Conservation (phyloP, 2,888 invertebrate genomes). For the Meteorus cinctellus region DNA sequence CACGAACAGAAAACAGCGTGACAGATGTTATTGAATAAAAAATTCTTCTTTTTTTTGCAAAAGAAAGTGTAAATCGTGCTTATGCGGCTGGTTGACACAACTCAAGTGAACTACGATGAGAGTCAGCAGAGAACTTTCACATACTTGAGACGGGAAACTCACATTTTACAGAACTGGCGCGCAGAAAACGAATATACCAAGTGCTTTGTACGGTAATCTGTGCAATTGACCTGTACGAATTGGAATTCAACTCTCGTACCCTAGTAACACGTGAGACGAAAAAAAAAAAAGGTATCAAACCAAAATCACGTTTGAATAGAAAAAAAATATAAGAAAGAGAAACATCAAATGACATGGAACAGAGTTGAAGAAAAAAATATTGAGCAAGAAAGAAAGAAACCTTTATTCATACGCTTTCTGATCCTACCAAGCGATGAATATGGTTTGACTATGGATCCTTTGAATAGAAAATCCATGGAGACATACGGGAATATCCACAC, state of each 20-base stretch:
- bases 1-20: neutral
- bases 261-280: neutral
- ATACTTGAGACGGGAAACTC: slow-evolving; percentile 14
- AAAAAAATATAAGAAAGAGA: neutral
- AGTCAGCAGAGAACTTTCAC: neutral
- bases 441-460: neutral
- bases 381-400: neutral
- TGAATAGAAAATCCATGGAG: slow-evolving; percentile 28
- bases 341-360: neutral
- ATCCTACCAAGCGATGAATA: neutral
- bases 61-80: neutral
- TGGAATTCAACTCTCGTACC: slow-evolving; percentile 7
- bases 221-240: slow-evolving; percentile 35
- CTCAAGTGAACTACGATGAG: neutral
- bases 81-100: neutral
- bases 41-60: neutral
- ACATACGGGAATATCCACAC: neutral
- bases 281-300: neutral
- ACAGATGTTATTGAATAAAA: neutral
- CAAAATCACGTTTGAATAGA: neutral
- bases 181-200: slow-evolving; percentile 1
- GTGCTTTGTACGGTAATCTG: slow-evolving; percentile 28
- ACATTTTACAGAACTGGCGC: slow-evolving; percentile 17
- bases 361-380: neutral
- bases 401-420: neutral